Evolutionary conservation across 2,797 vertebrate genomes (phyloP).

Genomic region (Silurus lanzhouensis): DNA sequence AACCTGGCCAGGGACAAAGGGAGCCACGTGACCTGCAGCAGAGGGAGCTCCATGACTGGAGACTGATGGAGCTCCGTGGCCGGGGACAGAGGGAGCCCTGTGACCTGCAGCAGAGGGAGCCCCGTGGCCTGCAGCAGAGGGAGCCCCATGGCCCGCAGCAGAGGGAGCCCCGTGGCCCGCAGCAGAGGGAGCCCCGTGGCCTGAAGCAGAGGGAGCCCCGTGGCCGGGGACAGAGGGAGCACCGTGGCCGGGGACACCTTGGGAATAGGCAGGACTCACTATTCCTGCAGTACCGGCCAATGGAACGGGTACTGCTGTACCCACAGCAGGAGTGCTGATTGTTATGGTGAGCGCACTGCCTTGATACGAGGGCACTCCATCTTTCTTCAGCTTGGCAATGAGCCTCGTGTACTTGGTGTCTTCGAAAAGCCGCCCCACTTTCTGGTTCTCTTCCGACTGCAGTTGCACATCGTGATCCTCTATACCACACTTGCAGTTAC

Average conservation of each 20-base stretch:
- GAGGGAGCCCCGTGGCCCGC: background rate
- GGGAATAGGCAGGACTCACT: constrained; percentile 8
- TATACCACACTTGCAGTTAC: constrained; percentile 95
- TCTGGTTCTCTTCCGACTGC: constrained; percentile 87
- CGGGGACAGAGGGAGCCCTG: background rate
- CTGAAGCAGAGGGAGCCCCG: background rate
- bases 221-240: background rate
- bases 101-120: background rate
- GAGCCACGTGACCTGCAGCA: constrained; percentile 18
- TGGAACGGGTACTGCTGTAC: constrained; percentile 47
- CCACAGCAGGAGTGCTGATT: constrained; percentile 74
- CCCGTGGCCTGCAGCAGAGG: constrained; percentile 13
- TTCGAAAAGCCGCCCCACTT: constrained; percentile 94
- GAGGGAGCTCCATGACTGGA: background rate
- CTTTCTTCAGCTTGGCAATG: constrained; percentile 92
- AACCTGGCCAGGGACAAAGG: constrained; percentile 16
- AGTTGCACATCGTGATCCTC: constrained; percentile 90
- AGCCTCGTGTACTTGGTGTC: constrained; percentile 95
- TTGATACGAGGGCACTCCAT: constrained; percentile 84
- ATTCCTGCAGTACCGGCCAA: constrained; percentile 2
- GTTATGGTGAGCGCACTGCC: constrained; percentile 88
- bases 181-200: background rate
- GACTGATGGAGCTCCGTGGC: background rate
- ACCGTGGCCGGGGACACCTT: background rate
- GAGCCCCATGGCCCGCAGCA: background rate